Conservation (phyloP, 2,113 vertebrate species). For the Barbus barbus region DNA sequence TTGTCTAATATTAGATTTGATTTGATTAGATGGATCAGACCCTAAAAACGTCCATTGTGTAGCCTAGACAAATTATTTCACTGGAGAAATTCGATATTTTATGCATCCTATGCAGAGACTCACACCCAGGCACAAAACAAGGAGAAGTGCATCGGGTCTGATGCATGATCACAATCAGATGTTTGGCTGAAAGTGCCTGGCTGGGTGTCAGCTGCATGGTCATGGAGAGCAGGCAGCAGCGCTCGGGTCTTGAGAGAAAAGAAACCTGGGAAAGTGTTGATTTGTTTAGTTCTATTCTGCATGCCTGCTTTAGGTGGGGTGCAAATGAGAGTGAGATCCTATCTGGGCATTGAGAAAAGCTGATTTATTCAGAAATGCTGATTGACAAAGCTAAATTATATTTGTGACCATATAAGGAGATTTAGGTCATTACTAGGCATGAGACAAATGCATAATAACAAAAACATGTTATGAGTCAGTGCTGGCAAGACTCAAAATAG, state of each 20-base stretch:
- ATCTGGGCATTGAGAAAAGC: neutral
- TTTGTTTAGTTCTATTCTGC: slow-evolving; percentile 43
- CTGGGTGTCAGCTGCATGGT: slow-evolving; percentile 50
- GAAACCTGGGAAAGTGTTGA: slow-evolving; percentile 43
- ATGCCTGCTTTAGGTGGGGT: slow-evolving; percentile 43
- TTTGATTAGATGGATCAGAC: neutral
- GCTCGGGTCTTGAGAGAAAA: slow-evolving; percentile 1
- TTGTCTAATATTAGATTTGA: neutral
- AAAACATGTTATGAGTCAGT: slow-evolving; percentile 21
- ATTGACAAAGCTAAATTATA: neutral
- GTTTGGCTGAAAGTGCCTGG: slow-evolving; percentile 54
- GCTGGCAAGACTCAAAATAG: neutral
- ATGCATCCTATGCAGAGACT: neutral
- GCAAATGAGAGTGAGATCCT: neutral
- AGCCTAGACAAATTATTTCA: neutral
- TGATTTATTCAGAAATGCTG: neutral
- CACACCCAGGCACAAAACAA: slow-evolving; percentile 27
- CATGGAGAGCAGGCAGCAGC: slow-evolving; percentile 7
- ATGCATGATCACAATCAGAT: slow-evolving; percentile 53
- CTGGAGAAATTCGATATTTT: neutral
- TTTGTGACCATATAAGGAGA: slow-evolving; percentile 19
- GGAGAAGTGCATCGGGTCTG: neutral
- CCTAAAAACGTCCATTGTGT: neutral
- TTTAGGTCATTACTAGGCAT: slow-evolving; percentile 2
- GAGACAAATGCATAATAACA: neutral